phyloP scores from a whole-genome alignment of 2,888 invertebrate species.

The Xestia xanthographa region DNA sequence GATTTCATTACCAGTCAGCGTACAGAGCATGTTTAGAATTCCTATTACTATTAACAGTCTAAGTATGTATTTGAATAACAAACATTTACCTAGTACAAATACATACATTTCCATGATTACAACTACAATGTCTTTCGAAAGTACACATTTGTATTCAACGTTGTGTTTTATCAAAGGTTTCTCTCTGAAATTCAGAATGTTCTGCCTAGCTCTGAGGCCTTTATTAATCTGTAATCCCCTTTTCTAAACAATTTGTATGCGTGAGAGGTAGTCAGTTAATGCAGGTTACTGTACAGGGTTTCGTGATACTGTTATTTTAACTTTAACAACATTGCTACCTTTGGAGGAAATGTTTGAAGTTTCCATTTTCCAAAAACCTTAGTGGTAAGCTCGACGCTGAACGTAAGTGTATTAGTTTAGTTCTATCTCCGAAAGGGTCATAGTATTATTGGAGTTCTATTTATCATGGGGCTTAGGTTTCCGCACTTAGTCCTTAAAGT shows the following conservation, averaged over 20 bases:
- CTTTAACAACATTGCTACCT: neutral
- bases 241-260: constrained; percentile 38
- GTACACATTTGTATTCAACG: constrained; percentile 29
- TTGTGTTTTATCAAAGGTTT: constrained; percentile 12
- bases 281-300: neutral
- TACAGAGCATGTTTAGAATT: neutral
- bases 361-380: neutral
- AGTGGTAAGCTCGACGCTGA: neutral
- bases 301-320: neutral
- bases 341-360: neutral
- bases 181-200: constrained; percentile 16
- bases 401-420: neutral
- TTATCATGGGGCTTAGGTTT: too few species aligned
- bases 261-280: constrained; percentile 7
- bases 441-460: neutral
- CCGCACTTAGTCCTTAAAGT: too few species aligned
- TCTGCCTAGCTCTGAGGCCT: constrained; percentile 7
- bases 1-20: neutral
- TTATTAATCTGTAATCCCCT: constrained; percentile 15
- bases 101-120: neutral
- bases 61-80: neutral
- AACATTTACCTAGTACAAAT: neutral
- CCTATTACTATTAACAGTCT: neutral
- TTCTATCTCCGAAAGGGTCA: neutral
- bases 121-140: neutral